Conservation (phyloP, 2,113 vertebrate genomes). For the Mohoua ochrocephala region DNA sequence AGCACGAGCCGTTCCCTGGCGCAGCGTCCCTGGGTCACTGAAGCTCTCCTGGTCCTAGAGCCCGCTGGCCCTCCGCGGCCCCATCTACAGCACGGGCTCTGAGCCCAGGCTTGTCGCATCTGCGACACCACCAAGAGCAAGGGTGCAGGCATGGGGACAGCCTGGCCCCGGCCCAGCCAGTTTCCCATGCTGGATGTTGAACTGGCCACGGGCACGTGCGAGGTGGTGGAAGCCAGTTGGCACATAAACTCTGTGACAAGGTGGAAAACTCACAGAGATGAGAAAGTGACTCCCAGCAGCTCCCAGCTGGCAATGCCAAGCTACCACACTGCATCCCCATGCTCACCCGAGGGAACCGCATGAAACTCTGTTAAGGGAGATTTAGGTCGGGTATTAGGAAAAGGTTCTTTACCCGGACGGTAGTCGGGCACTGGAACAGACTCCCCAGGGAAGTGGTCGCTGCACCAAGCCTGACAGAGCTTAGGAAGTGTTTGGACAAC, state of each 20-base stretch:
- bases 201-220: accelerated
- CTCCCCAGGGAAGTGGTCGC: neutral
- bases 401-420: neutral
- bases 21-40: neutral
- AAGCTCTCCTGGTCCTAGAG: neutral
- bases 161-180: neutral
- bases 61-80: accelerated
- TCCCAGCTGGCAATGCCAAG: neutral
- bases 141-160: accelerated
- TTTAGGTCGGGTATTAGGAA: neutral
- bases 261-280: neutral
- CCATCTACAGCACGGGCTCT: accelerated
- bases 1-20: neutral
- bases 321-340: neutral
- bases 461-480: neutral
- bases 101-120: neutral
- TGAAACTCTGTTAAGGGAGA: neutral
- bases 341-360: neutral
- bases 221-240: neutral
- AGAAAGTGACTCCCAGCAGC: neutral
- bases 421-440: neutral
- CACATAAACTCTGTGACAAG: neutral
- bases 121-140: neutral
- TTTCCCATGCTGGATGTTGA: neutral
- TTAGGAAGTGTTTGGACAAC: neutral